Conservation (phyloP, 2,888 invertebrate species). For the Caenorhabditis virilis region DNA sequence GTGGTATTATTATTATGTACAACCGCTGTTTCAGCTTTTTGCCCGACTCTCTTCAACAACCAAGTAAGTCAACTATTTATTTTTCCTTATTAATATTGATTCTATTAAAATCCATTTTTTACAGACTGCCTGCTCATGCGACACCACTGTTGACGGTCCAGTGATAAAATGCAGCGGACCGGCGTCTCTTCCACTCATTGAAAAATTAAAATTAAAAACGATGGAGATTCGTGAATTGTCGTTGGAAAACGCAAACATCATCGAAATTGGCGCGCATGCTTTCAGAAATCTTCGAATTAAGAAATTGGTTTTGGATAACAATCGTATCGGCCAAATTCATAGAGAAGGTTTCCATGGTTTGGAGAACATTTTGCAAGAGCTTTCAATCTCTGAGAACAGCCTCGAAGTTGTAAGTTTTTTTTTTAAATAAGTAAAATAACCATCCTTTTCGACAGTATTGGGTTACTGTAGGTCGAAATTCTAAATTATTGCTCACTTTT, state of each 20-base stretch:
- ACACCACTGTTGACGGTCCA: slow-evolving; percentile 67
- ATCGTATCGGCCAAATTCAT: slow-evolving; percentile 65
- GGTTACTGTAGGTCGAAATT: background rate
- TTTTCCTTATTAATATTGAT: background rate
- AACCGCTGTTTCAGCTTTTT: slow-evolving; percentile 47
- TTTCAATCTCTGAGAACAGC: slow-evolving; percentile 77
- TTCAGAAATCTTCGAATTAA: slow-evolving; percentile 74
- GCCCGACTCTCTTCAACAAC: slow-evolving; percentile 62
- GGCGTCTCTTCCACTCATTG: slow-evolving; percentile 63
- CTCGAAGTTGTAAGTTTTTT: too few species aligned
- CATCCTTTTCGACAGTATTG: too few species aligned
- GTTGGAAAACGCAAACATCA: slow-evolving; percentile 67
- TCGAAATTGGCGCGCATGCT: slow-evolving; percentile 73
- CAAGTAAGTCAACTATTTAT: slow-evolving; percentile 30
- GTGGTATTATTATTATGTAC: slow-evolving; percentile 33
- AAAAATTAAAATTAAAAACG: slow-evolving; percentile 61
- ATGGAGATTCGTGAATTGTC: slow-evolving; percentile 64
- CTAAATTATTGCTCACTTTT: too few species aligned
- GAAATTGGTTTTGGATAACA: slow-evolving; percentile 68
- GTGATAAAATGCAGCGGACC: slow-evolving; percentile 66
- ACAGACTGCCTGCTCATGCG: slow-evolving; percentile 64
- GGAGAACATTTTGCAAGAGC: slow-evolving; percentile 80
- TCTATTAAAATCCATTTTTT: slow-evolving; percentile 2
- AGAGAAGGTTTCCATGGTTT: slow-evolving; percentile 75
- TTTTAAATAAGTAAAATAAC: too few species aligned